phyloP scores from a whole-genome alignment of 2,797 vertebrate genomes.

The Labeo calbasu region DNA sequence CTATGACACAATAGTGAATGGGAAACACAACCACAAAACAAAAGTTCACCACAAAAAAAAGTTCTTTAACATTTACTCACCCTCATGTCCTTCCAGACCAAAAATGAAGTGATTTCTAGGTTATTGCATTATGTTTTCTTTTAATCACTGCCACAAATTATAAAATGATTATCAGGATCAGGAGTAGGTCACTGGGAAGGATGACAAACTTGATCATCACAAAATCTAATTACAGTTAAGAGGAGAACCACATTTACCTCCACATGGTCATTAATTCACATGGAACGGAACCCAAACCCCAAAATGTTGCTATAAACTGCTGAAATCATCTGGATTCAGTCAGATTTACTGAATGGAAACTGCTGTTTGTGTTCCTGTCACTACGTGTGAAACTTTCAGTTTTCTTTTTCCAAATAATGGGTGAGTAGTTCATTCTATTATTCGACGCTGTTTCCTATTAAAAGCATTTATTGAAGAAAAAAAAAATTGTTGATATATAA shows the following conservation, averaged over 20 bases:
- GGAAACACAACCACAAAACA: neutral
- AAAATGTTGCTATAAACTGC: conserved; percentile 13
- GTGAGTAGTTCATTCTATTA: neutral
- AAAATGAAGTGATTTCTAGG: conserved; percentile 10
- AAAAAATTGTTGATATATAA: neutral
- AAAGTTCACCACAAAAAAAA: neutral
- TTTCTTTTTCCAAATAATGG: conserved; percentile 5
- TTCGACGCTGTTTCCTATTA: neutral
- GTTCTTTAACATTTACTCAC: neutral
- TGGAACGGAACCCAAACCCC: neutral
- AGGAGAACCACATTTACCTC: conserved; percentile 18
- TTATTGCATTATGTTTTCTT: neutral
- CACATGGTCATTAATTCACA: conserved; percentile 23
- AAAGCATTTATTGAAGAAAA: neutral
- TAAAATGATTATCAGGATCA: neutral
- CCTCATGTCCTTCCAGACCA: neutral
- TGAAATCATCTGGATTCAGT: conserved; percentile 32
- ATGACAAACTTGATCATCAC: conserved; percentile 9
- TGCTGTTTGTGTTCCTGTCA: neutral
- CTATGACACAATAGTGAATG: neutral
- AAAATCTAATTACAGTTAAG: conserved; percentile 1
- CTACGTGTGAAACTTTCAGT: neutral
- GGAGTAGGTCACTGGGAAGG: conserved; percentile 17
- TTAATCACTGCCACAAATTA: neutral
- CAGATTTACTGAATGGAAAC: conserved; percentile 8